Conservation (phyloP, 2,113 vertebrate species). For the Progne subis region DNA sequence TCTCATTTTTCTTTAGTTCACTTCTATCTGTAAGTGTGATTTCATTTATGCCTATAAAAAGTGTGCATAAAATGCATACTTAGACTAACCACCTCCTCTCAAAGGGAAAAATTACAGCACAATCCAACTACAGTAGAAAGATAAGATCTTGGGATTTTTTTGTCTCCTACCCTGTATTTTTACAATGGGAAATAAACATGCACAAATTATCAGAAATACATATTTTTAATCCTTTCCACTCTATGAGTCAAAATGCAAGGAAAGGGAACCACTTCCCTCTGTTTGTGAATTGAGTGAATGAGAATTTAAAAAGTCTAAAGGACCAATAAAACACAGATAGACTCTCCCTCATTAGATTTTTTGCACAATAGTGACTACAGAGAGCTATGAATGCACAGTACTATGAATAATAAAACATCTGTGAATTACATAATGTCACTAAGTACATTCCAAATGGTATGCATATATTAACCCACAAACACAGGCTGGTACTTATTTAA, state of each 20-base stretch:
- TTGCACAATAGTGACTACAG: constrained; percentile 60
- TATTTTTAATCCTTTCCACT: background rate
- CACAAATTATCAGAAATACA: background rate
- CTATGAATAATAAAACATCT: constrained; percentile 69
- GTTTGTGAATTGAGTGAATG: background rate
- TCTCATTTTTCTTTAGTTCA: background rate
- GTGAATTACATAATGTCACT: constrained; percentile 62
- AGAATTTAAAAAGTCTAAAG: constrained; percentile 24
- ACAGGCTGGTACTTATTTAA: constrained; percentile 60
- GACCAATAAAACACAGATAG: constrained; percentile 18
- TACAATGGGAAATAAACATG: background rate
- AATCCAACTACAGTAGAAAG: background rate
- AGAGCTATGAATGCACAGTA: constrained; percentile 62
- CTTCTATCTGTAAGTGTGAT: background rate
- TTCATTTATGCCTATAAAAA: background rate
- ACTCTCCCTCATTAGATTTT: constrained; percentile 55
- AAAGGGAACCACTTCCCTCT: background rate
- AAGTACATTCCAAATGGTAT: constrained; percentile 56
- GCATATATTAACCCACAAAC: constrained; percentile 63
- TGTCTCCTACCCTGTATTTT: background rate
- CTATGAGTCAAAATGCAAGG: background rate
- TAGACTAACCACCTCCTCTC: background rate
- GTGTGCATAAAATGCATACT: background rate
- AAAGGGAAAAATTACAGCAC: background rate
- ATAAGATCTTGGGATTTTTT: background rate